Percentiles rank a stretch among this genome's conserved stretches.
Conservation (phyloP, 2,113 vertebrate genomes). For the Lepus americanus region DNA sequence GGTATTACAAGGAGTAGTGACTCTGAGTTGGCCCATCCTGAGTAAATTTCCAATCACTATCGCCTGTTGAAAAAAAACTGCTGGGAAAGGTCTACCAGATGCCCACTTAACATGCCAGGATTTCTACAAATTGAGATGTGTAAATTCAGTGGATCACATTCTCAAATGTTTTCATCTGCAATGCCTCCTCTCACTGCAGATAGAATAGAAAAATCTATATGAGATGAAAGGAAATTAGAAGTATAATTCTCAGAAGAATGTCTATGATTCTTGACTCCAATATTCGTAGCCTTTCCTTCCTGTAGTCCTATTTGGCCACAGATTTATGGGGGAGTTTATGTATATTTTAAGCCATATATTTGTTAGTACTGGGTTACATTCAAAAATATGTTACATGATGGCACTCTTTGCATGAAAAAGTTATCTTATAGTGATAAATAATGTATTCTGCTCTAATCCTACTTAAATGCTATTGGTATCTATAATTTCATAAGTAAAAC, state of each 20-base stretch:
- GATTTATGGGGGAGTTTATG: neutral
- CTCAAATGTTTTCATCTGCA: neutral
- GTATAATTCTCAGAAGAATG: neutral
- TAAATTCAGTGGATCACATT: neutral
- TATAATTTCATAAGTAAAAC: neutral
- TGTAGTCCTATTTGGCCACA: neutral
- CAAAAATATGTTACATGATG: neutral
- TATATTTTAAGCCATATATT: neutral
- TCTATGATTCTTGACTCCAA: neutral
- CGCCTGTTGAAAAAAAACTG: slow-evolving; percentile 2
- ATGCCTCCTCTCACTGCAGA: neutral
- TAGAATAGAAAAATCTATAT: neutral
- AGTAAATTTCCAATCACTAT: neutral
- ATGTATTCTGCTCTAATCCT: neutral
- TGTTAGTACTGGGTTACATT: neutral
- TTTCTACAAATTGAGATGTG: neutral
- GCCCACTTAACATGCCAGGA: neutral
- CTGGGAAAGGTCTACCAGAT: neutral
- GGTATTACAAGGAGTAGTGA: neutral
- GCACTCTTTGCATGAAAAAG: neutral
- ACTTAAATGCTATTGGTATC: neutral
- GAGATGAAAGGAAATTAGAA: neutral
- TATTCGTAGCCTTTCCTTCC: neutral
- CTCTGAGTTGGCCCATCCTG: neutral
- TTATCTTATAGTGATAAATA: neutral